These are phyloP conservation scores for Stichodactyla mertensii DNA, from an alignment of 64 coral and sea anemone genomes.

Conservation along the genomic window DNA sequence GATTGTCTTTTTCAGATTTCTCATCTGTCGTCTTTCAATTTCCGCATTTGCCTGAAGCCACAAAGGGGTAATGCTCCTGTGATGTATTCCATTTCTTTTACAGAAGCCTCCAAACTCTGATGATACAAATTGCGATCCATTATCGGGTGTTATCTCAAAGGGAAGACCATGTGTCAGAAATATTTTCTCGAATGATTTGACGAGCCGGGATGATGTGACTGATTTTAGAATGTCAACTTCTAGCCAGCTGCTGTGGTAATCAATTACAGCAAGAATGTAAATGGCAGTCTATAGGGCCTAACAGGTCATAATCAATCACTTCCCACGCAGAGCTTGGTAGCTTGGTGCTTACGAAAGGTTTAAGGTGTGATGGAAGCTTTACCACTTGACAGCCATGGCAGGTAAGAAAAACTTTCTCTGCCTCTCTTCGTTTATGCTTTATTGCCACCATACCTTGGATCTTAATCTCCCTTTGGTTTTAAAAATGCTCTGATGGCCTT, in stretches of 20 bases:
- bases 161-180: too few relatives aligned
- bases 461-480: conserved; percentile 24
- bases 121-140: too few relatives aligned
- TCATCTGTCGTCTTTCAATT: conserved; percentile 19
- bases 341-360: conserved; percentile 20
- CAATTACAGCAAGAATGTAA: too few relatives aligned
- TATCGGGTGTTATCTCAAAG: too few relatives aligned
- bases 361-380: neutral
- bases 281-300: too few relatives aligned
- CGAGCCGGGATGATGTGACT: neutral
- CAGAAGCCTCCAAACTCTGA: too few relatives aligned
- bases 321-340: conserved; percentile 36
- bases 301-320: neutral
- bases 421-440: neutral
- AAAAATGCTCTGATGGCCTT: conserved; percentile 26
- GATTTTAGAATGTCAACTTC: conserved; percentile 2
- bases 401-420: conserved; percentile 1
- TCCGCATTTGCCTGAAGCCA: too few relatives aligned
- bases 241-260: too few relatives aligned
- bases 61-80: conserved; percentile 2
- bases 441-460: conserved; percentile 40
- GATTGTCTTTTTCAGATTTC: neutral
- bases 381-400: conserved; percentile 34
- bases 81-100: too few relatives aligned
- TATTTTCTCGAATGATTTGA: too few relatives aligned